A percentile compares a stretch with the other conserved stretches of the same genome.
phyloP scores from a whole-genome alignment of 2,113 vertebrate genomes.

The Hippopotamus amphibius region DNA sequence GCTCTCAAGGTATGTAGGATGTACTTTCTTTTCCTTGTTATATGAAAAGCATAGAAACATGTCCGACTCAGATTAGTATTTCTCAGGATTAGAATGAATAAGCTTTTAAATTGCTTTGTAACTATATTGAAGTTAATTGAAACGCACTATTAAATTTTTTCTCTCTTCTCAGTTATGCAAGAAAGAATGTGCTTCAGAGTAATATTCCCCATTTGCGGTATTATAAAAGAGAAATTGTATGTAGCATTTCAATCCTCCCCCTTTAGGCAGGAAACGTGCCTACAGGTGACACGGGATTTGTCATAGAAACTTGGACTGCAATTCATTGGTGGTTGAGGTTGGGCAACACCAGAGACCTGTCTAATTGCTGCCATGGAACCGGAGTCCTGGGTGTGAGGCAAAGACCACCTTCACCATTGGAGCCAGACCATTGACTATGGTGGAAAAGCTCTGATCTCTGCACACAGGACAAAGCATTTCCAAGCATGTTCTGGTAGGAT shows the following conservation, averaged over 20 bases:
- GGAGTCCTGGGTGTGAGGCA: background rate
- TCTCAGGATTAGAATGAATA: slow-evolving; percentile 40
- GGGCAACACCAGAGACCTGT: background rate
- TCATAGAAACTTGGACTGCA: background rate
- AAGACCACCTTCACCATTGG: background rate
- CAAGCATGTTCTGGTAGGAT: background rate
- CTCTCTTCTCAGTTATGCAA: background rate
- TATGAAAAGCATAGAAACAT: slow-evolving; percentile 54
- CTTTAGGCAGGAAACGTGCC: background rate
- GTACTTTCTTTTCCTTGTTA: background rate
- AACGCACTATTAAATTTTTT: slow-evolving; percentile 15
- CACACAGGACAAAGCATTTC: background rate
- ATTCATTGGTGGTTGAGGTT: background rate
- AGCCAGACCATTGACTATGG: background rate
- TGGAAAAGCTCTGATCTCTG: background rate
- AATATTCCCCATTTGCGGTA: background rate
- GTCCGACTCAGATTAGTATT: slow-evolving; percentile 20
- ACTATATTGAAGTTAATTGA: slow-evolving; percentile 33
- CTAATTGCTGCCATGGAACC: background rate
- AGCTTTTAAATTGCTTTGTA: slow-evolving; percentile 64
- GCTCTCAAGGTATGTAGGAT: background rate
- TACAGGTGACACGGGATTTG: background rate
- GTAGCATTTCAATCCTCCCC: background rate
- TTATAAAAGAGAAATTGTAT: slow-evolving; percentile 47
- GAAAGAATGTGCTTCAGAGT: slow-evolving; percentile 38